Evolutionary conservation across 2,888 invertebrate genomes (phyloP).

Genomic region (Zelleria hepariella): DNA sequence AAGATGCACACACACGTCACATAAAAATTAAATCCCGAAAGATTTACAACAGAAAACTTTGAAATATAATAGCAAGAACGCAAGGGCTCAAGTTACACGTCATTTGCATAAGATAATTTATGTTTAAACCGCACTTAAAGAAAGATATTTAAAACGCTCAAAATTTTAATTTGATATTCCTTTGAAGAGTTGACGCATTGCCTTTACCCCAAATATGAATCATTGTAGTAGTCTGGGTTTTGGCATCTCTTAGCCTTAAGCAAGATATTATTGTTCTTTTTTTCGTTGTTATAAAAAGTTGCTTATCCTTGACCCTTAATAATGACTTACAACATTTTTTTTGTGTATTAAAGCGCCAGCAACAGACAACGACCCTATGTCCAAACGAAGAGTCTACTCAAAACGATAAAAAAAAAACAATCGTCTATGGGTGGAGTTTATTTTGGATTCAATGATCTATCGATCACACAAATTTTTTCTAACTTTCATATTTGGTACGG

Average conservation of each 20-base stretch:
- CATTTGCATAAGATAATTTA: constrained; percentile 48
- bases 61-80: constrained; percentile 56
- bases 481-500: too few relatives aligned
- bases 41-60: constrained; percentile 60
- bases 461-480: too few relatives aligned
- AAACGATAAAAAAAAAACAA: too few relatives aligned
- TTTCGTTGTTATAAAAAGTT: background rate
- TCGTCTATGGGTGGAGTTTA: too few relatives aligned
- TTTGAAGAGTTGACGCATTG: background rate
- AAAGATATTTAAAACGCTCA: constrained; percentile 6
- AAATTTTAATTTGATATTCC: constrained; percentile 4
- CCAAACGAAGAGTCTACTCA: background rate
- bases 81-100: constrained; percentile 48
- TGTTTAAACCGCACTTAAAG: constrained; percentile 34
- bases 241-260: background rate
- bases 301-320: background rate
- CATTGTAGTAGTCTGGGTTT: background rate
- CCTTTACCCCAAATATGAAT: background rate
- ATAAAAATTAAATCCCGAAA: constrained; percentile 58
- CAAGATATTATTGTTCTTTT: background rate
- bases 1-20: constrained; percentile 24
- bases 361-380: constrained; percentile 14
- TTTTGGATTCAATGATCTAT: too few relatives aligned
- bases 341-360: constrained; percentile 27
- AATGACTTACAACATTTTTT: constrained; percentile 17